phyloP scores from a whole-genome alignment of 2,888 invertebrate genomes.

The Parasteatoda lunata region DNA sequence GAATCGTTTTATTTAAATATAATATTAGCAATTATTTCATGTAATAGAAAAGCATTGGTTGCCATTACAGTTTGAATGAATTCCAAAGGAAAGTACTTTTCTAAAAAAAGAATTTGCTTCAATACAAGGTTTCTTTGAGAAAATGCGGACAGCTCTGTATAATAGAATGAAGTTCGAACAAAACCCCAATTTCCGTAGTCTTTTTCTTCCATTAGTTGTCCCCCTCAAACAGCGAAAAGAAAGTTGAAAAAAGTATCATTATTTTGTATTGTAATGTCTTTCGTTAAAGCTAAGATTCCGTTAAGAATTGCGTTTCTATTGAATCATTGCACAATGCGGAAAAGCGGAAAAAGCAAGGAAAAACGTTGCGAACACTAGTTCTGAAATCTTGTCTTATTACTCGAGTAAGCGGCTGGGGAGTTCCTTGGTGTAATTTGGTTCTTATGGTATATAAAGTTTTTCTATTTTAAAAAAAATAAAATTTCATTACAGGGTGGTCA shows the following conservation, averaged over 20 bases:
- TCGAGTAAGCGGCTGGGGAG: neutral
- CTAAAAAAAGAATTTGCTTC: no score
- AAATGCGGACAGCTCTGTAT: slow-evolving; percentile 31
- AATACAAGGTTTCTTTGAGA: neutral
- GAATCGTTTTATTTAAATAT: no score
- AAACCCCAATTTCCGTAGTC: slow-evolving; percentile 56
- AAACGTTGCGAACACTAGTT: neutral
- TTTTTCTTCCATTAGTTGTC: slow-evolving; percentile 50
- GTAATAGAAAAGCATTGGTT: no score
- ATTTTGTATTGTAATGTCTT: slow-evolving; percentile 56
- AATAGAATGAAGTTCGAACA: slow-evolving; percentile 56
- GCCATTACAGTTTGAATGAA: no score
- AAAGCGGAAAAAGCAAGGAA: slow-evolving; percentile 9
- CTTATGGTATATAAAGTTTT: no score
- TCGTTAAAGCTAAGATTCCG: slow-evolving; percentile 41
- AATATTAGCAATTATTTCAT: no score
- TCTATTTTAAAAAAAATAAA: no score
- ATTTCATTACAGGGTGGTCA: no score
- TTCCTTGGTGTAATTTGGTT: no score
- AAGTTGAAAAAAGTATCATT: slow-evolving; percentile 33
- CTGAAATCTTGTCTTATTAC: neutral
- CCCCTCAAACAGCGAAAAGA: slow-evolving; percentile 32
- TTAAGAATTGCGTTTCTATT: slow-evolving; percentile 49
- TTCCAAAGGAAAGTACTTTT: no score
- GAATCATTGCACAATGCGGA: slow-evolving; percentile 36